Evolutionary conservation across 23 tunicate species (phyloP), one percentile per base, ranked within the genome.

Genomic region (Styela plicata): DNA sequence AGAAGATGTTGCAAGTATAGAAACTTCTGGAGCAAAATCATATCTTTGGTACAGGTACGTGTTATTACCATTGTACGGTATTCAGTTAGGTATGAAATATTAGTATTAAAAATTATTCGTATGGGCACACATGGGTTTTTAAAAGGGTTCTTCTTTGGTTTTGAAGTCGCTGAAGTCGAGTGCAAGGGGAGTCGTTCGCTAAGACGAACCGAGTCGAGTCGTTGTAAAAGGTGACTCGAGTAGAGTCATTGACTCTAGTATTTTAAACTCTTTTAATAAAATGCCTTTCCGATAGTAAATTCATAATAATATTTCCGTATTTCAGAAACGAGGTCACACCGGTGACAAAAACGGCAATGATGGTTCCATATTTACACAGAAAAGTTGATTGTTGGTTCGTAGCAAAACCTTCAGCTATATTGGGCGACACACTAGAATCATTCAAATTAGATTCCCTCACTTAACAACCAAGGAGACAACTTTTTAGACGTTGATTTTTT

Each of bases 381-480:
- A 73, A 33, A 22, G 52, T 73, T n/a, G 52, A 33, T 16, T 73
- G 78, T 32, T 73, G 78, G 78, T 34, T 32, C 16, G 52, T 73
- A 16, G 78, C 78, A 31, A 34, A 73, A 24, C 78, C 78, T 13
- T 29, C 1, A 24, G 52, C 52, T 13, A 34, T 73, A 73, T 29
- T 73, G 20, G 52, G 52, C 19, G 25, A 36, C 0, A n/a, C 37
- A 16, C 78, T 73, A 0, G 25, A 33, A 18, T 25, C 30, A 73
- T 73, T 73, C 78, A 73, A 67, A 67, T 67, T 67, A 65, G 19
- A 65, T 27, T 24, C 71, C 18, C 22, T 27, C 10, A 18, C 70
- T 10, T 24, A 17, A 22, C 71, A 22, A 0, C 1, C 30, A 67
- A 22, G 57, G 7, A 44, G 13, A 44, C 57, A 44, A 13, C 7